Percentiles rank a stretch among this genome's conserved stretches.
Conservation (phyloP, 2,113 vertebrate species). For the Coreoperca whiteheadi region DNA sequence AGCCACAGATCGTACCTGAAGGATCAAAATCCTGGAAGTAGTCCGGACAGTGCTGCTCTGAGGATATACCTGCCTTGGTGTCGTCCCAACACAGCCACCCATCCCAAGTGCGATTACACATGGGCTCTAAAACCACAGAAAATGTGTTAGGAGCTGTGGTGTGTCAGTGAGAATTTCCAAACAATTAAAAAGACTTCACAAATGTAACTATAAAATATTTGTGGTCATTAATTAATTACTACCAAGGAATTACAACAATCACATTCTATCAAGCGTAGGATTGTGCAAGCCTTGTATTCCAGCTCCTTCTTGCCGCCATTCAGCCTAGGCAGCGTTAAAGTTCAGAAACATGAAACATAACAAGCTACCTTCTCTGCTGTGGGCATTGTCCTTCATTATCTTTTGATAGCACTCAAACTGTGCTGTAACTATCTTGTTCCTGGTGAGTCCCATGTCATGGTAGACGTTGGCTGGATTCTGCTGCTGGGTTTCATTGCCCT, state of each 20-base stretch:
- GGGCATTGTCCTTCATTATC: constrained; percentile 88
- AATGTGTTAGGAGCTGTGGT: neutral
- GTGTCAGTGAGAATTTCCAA: neutral
- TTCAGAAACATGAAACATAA: neutral
- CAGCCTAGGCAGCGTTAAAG: neutral
- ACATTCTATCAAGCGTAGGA: too few species aligned
- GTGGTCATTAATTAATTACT: neutral
- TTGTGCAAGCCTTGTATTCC: neutral
- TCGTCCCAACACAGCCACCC: constrained; percentile 98
- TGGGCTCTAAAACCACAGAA: constrained; percentile 74
- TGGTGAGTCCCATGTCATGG: constrained; percentile 84
- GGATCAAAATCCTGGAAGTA: constrained; percentile 98
- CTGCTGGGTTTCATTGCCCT: constrained; percentile 81
- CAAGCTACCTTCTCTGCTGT: constrained; percentile 69
- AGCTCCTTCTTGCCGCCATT: neutral
- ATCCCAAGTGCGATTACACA: constrained; percentile 97
- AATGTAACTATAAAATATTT: neutral
- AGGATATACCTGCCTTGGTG: constrained; percentile 84
- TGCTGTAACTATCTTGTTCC: constrained; percentile 95
- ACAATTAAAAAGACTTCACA: neutral
- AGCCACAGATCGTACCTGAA: constrained; percentile 84
- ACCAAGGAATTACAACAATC: neutral
- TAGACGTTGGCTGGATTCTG: constrained; percentile 77
- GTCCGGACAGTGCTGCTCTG: constrained; percentile 94
- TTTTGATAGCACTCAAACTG: constrained; percentile 99